Base-by-base conservation (phyloP, 1,140 invertebrate species). In the Drosophila ananassae region DNA sequence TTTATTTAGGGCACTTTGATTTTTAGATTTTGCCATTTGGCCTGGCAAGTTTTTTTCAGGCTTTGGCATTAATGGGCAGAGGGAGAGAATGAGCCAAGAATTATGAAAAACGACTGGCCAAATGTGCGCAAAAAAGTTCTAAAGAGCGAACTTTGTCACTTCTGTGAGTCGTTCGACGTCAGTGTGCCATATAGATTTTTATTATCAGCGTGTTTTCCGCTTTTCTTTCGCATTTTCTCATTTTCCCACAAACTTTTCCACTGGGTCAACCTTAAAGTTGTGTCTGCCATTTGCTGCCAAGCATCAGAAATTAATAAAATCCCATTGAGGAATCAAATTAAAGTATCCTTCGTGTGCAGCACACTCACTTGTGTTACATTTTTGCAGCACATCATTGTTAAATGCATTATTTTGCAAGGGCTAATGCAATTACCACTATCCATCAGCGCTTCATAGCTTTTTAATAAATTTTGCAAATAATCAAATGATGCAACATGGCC, bases 381-480 rank as follows among this genome's bases (percentile, higher is more conserved):
- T 13, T 12, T 17, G 9, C 17, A 13, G 61, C 21, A 30, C 25
- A n/a, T 25, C 22, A 34, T 53, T 67, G 47, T 52, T 60, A 63
- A 82, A 60, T 68, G 41, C 50, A 68, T 80, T 64, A 60, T 57
- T 53, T 46, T 22, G 24, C 37, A 69, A 76, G 57, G 50, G 28
- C 48, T 46, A 48, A 52, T 60, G 60, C 51, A 79, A 80, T 85
- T 84, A 73, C 34, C 41, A 44, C 59, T 48, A 57, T 66, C 41
- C 46, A 52, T 57, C 30, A 58, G 41, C 21, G 47, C 53, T 44
- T 5, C 54, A 63, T 57, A 34, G 51, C 25, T 22, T 37, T 61
- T 76, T 68, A 76, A 84, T 84, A 50, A 62, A 68, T 64, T 87
- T 81, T 74, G 51, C 64, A 71, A 77, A 85, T 87, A 87, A 81